Evolutionary conservation across 2,888 invertebrate genomes (phyloP).

Genomic region (Nipponacmea schrenckii): DNA sequence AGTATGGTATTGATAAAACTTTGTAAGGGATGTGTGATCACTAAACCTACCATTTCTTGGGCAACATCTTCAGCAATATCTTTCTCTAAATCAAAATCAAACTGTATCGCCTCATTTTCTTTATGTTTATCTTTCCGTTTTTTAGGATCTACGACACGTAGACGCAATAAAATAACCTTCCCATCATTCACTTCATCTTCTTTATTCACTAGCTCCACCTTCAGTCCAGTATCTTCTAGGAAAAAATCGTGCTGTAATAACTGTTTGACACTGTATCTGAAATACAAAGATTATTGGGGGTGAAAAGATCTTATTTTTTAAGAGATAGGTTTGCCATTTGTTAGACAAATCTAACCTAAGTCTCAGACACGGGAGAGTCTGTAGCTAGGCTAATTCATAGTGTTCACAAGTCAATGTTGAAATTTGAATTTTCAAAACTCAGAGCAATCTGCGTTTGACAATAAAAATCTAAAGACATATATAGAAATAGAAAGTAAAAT

Average conservation of each 20-base stretch:
- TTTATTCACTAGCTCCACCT: constrained; percentile 79
- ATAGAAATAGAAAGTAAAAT: too few species aligned
- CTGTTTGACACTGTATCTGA: constrained; percentile 90
- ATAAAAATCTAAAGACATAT: too few species aligned
- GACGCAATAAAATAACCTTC: constrained; percentile 77
- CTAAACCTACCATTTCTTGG: constrained; percentile 83
- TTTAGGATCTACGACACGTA: constrained; percentile 95
- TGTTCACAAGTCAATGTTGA: too few species aligned
- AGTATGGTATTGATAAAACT: background rate
- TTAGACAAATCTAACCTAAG: too few species aligned
- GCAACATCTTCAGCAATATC: constrained; percentile 96
- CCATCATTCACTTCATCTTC: constrained; percentile 70
- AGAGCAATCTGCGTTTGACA: too few species aligned
- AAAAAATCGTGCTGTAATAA: constrained; percentile 96
- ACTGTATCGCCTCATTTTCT: constrained; percentile 99
- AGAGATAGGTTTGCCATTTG: too few species aligned
- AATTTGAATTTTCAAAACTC: too few species aligned
- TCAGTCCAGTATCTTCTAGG: constrained; percentile 89
- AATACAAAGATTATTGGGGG: constrained; percentile 10
- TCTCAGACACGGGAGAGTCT: too few species aligned
- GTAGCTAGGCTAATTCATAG: too few species aligned
- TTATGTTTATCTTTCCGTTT: constrained; percentile 97
- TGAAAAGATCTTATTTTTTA: too few species aligned
- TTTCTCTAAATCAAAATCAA: constrained; percentile 91
- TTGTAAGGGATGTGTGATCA: background rate